Evolutionary conservation across 2,797 vertebrate species (phyloP).

Genomic region (Sciaenops ocellatus): DNA sequence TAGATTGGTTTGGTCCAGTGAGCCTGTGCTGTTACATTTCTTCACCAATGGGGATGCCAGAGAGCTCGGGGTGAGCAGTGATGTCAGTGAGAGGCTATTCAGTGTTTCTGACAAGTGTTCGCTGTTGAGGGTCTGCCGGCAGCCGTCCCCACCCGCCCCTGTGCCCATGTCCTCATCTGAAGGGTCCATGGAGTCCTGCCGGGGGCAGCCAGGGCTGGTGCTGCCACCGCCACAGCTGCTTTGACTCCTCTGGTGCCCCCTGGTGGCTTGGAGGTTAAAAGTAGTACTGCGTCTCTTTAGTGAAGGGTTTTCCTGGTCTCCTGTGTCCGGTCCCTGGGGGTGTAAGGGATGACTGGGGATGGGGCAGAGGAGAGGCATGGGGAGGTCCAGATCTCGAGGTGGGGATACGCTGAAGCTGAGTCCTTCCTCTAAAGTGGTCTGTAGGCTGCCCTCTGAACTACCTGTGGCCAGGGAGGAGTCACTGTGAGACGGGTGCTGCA

Average conservation of each 20-base stretch:
- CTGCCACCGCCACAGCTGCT: conserved; percentile 91
- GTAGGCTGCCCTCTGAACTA: conserved; percentile 91
- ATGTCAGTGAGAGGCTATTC: conserved; percentile 93
- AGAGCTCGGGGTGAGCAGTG: conserved; percentile 86
- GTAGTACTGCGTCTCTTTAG: conserved; percentile 62
- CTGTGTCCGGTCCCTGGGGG: conserved; percentile 45
- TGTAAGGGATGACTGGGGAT: conserved; percentile 71
- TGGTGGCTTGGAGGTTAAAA: conserved; percentile 84
- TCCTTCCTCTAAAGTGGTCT: conserved; percentile 92
- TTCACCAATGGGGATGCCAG: conserved; percentile 81
- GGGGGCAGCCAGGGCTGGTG: conserved; percentile 89
- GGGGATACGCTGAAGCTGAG: conserved; percentile 89
- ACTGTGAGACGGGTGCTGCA: conserved; percentile 86
- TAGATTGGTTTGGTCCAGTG: conserved; percentile 76
- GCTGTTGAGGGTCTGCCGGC: conserved; percentile 81
- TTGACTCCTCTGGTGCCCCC: conserved; percentile 91
- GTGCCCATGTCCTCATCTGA: conserved; percentile 87
- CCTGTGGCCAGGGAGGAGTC: conserved; percentile 90
- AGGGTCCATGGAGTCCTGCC: conserved; percentile 91
- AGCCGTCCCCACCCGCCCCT: conserved; percentile 47
- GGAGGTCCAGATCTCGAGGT: conserved; percentile 77
- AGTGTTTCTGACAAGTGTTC: conserved; percentile 91
- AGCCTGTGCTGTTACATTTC: conserved; percentile 95
- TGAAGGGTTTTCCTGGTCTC: conserved; percentile 29
- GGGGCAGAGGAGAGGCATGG: conserved; percentile 66